These are phyloP conservation scores for Eolophus roseicapilla DNA, from an alignment of 2,113 vertebrate species.

Conservation along the genomic window DNA sequence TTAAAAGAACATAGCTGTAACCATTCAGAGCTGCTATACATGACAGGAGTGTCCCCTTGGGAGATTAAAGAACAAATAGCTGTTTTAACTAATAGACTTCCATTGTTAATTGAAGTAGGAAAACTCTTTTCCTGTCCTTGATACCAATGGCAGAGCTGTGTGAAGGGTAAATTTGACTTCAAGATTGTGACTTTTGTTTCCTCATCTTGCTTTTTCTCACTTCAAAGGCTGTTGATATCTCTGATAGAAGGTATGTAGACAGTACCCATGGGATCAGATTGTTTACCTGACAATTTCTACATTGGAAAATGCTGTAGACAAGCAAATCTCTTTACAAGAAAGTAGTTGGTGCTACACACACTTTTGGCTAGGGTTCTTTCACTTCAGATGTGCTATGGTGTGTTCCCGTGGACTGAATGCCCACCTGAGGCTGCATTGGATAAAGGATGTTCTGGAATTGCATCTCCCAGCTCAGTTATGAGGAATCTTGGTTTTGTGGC, in stretches of 20 bases:
- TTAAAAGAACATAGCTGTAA: not conserved
- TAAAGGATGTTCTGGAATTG: not conserved
- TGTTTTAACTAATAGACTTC: not conserved
- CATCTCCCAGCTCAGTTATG: not conserved
- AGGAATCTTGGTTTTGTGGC: not conserved
- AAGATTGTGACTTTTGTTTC: not conserved
- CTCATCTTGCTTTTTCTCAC: not conserved
- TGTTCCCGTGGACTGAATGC: not conserved
- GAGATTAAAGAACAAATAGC: not conserved
- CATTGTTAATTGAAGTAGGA: not conserved
- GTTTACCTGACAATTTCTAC: not conserved
- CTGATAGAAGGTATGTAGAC: not conserved
- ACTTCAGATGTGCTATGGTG: not conserved
- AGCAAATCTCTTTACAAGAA: not conserved
- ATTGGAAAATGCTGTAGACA: not conserved
- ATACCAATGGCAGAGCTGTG: not conserved
- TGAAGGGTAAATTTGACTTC: not conserved
- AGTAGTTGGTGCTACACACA: not conserved
- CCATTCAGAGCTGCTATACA: not conserved
- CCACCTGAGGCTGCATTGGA: not conserved
- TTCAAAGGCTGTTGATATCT: not conserved
- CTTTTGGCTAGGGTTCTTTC: not conserved
- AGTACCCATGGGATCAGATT: not conserved
- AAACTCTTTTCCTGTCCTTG: not conserved
- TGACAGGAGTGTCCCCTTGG: not conserved